Base-by-base conservation (phyloP, 2,888 invertebrate genomes). In the Cylindroiulus punctatus region DNA sequence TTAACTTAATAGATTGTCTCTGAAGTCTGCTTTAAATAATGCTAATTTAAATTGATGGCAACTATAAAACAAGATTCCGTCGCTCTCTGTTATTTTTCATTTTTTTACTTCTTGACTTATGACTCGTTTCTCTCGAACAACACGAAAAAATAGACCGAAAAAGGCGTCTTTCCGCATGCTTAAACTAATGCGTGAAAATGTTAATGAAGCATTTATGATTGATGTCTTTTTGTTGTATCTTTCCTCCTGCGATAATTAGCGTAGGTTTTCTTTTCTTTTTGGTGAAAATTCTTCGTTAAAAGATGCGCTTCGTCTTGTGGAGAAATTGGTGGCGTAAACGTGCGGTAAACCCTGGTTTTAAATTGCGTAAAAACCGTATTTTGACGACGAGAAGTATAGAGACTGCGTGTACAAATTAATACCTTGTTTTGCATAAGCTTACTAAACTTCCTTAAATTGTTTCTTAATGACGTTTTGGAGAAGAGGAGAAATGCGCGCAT, bases 191-290 rank as follows among this genome's bases (percentile, higher is more conserved):
- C 52, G 52, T 17, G 52, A 57, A 57, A 57, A 57, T 57, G 52
- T 57, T 57, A 57, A 57, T 57, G 52, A 57, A 57, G 52, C 52
- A 57, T 57, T 57, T 57, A 57, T 57, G 52, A 57, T 57, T 57
- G 52, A 57, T 57, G 52, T 57, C 52, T 57, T 57, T 57, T 57
- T 57, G 52, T 57, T 57, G 52, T 57, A 57, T 57, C 52, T 57
- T 57, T 57, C 52, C 52, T 57, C 52, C 19, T 12, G 17, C 52
- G 52, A 57, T 57, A 57, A 57, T 57, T 57, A 57, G 52, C 52
- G 52, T 57, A 12, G 52, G 12, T 57, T 57, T 47, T 57, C n/a
- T 57, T 17, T 17, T 36, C 36, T 36, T 36, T 2, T n/a, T n/a
- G n/a, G 17, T 17, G 10, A 52, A 52, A 52, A 52, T 17, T 17